Evolutionary conservation across 2,888 invertebrate species (phyloP).

Genomic region (Oxytorus armatus): DNA sequence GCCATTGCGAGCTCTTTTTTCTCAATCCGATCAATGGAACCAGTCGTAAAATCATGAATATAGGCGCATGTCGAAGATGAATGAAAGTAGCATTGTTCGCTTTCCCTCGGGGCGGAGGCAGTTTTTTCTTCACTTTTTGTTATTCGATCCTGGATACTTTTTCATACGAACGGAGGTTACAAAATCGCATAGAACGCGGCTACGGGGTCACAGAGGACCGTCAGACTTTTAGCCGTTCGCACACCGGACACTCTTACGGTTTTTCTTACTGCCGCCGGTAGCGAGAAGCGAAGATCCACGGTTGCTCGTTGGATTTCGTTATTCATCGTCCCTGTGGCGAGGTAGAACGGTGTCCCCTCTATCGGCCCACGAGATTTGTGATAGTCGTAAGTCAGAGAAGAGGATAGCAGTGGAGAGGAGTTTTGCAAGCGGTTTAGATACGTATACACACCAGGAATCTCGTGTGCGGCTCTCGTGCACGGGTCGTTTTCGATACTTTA

Average conservation of each 20-base stretch:
- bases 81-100: slow-evolving; percentile 23
- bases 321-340: slow-evolving; percentile 62
- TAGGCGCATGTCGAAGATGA: slow-evolving; percentile 26
- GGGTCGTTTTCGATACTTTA: slow-evolving; percentile 65
- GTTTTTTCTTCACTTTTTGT: background rate
- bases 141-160: background rate
- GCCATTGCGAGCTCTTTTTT: background rate
- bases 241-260: slow-evolving; percentile 42
- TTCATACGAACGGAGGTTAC: slow-evolving; percentile 7
- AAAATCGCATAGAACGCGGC: slow-evolving; percentile 23
- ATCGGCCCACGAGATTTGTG: slow-evolving; percentile 66
- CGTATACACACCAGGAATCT: no score
- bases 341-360: slow-evolving; percentile 47
- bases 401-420: slow-evolving; percentile 29
- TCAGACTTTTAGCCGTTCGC: slow-evolving; percentile 16
- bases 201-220: slow-evolving; percentile 26
- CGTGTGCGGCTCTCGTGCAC: slow-evolving; percentile 41
- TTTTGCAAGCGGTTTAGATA: slow-evolving; percentile 55
- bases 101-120: background rate
- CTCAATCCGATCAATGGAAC: background rate
- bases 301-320: slow-evolving; percentile 54
- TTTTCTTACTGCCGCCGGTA: slow-evolving; percentile 52
- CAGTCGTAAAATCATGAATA: slow-evolving; percentile 25
- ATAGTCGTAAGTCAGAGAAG: slow-evolving; percentile 64
- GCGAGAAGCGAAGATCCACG: slow-evolving; percentile 47